Conservation (phyloP, 2,888 invertebrate species). For the Spilarctia lutea region DNA sequence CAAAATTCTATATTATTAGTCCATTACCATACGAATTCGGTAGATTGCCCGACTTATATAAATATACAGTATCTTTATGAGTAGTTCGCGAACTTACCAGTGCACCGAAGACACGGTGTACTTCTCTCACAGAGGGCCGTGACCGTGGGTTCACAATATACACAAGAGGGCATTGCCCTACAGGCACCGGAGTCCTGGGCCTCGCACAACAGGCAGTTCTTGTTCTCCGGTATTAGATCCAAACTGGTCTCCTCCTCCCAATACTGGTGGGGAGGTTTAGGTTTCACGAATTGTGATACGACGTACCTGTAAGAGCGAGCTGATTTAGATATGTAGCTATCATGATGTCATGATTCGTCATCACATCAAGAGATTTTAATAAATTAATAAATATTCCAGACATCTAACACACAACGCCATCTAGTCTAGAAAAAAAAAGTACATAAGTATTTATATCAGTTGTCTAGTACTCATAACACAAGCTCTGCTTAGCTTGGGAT, state of each 20-base stretch:
- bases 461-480: too few species aligned
- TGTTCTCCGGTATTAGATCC: slow-evolving; percentile 73
- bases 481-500: too few species aligned
- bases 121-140: slow-evolving; percentile 79
- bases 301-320: slow-evolving; percentile 66
- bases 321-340: neutral
- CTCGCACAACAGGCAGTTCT: slow-evolving; percentile 81
- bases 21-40: too few species aligned
- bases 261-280: slow-evolving; percentile 79
- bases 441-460: too few species aligned
- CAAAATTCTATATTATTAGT: too few species aligned
- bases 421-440: too few species aligned
- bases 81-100: slow-evolving; percentile 57
- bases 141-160: slow-evolving; percentile 80
- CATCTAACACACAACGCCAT: too few species aligned
- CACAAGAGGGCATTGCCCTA: slow-evolving; percentile 79
- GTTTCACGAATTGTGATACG: slow-evolving; percentile 77
- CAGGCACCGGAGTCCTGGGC: slow-evolving; percentile 78
- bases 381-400: too few species aligned
- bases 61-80: neutral
- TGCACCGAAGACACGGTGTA: slow-evolving; percentile 78
- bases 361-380: too few species aligned
- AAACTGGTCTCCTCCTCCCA: slow-evolving; percentile 81
- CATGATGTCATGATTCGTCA: too few species aligned
- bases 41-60: too few species aligned